A percentile compares a stretch with the other conserved stretches of the same genome.
phyloP scores from a whole-genome alignment of 2,888 invertebrate genomes.

The Aporophyla lueneburgensis region DNA sequence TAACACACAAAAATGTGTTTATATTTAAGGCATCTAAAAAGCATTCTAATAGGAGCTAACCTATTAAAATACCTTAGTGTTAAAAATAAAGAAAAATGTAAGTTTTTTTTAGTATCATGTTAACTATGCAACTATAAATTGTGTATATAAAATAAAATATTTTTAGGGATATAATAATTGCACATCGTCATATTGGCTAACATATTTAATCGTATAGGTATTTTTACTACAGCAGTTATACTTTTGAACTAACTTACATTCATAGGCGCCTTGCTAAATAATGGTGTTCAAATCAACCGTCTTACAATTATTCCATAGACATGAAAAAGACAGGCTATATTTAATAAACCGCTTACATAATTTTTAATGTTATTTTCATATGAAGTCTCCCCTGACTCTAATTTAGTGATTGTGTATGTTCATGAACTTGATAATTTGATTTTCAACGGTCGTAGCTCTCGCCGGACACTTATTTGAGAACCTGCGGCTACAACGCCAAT shows the following conservation, averaged over 20 bases:
- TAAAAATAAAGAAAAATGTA: no score
- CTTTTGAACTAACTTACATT: background rate
- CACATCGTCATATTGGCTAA: background rate
- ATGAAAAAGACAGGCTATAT: background rate
- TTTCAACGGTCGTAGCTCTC: conserved; percentile 37
- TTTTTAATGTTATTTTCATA: background rate
- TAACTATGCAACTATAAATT: no score
- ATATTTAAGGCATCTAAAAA: no score
- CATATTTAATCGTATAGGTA: background rate
- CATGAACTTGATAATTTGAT: conserved; percentile 30
- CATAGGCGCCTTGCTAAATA: background rate
- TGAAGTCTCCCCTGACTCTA: background rate
- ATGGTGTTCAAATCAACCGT: background rate
- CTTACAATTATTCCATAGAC: background rate
- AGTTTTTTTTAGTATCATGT: no score
- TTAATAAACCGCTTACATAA: background rate
- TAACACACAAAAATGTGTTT: no score
- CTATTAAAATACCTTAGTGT: no score
- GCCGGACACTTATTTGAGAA: conserved; percentile 39
- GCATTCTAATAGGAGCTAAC: no score
- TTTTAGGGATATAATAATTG: background rate
- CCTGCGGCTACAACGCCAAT: conserved; percentile 42
- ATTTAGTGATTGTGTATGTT: conserved; percentile 47
- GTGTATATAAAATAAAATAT: no score
- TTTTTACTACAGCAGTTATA: background rate